Evolutionary conservation across 2,113 vertebrate species (phyloP).

Genomic region (Heliornis fulica): DNA sequence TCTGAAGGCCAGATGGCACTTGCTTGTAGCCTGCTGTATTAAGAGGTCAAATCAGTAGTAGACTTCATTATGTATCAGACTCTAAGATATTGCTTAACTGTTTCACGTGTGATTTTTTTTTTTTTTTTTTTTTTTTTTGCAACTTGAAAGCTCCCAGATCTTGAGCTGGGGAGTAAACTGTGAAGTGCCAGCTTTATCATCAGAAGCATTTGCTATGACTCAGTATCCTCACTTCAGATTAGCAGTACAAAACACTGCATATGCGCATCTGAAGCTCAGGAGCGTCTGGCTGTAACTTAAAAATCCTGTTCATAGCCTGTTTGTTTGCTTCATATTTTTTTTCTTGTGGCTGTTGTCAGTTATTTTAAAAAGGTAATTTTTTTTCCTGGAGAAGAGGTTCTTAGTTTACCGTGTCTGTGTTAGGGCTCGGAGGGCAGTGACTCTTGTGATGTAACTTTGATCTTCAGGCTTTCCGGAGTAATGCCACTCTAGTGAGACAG

Average conservation of each 20-base stretch:
- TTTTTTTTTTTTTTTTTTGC: neutral
- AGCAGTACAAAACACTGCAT: accelerated
- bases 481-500: neutral
- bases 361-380: neutral
- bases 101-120: neutral
- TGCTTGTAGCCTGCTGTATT: neutral
- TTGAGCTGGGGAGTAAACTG: neutral
- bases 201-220: neutral
- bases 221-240: neutral
- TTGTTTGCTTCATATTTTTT: neutral
- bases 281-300: neutral
- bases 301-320: neutral
- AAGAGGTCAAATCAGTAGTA: neutral
- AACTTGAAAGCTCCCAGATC: neutral
- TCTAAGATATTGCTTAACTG: neutral
- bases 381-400: neutral
- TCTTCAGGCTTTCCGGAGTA: neutral
- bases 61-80: neutral
- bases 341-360: neutral
- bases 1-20: neutral
- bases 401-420: neutral
- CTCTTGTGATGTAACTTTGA: neutral
- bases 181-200: neutral
- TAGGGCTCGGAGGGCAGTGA: neutral
- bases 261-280: neutral